Evolutionary conservation across 2,113 vertebrate genomes (phyloP).

Genomic region (Craseonycteris thonglongyai): DNA sequence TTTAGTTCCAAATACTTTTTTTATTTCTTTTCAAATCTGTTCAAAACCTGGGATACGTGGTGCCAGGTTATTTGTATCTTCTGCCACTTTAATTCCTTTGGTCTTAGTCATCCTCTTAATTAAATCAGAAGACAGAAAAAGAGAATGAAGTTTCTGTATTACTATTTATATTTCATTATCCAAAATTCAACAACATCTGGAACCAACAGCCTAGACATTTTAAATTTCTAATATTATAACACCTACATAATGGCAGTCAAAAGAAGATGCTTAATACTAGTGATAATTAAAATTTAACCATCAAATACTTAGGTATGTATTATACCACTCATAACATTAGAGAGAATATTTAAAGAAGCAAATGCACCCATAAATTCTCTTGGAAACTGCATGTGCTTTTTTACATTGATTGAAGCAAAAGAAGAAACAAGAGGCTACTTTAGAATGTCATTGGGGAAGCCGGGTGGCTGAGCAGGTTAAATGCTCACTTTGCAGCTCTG

Average conservation of each 20-base stretch:
- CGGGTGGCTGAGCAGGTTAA: too few relatives aligned
- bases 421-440: background rate
- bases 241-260: background rate
- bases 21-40: background rate
- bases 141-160: background rate
- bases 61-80: background rate
- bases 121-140: background rate
- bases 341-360: slow-evolving; percentile 1
- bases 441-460: background rate
- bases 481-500: too few relatives aligned
- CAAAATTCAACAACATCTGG: background rate
- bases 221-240: background rate
- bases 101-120: background rate
- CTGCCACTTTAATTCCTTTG: background rate
- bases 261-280: background rate
- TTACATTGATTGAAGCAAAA: background rate
- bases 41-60: slow-evolving; percentile 4
- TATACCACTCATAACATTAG: background rate
- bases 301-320: background rate
- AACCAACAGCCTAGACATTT: background rate
- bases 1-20: background rate
- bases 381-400: background rate
- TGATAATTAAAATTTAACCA: background rate
- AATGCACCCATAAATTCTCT: background rate
- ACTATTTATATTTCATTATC: background rate